Evolutionary conservation across 2,113 vertebrate species (phyloP), one percentile per base, ranked within the genome.

Genomic region (Platysteira castanea): DNA sequence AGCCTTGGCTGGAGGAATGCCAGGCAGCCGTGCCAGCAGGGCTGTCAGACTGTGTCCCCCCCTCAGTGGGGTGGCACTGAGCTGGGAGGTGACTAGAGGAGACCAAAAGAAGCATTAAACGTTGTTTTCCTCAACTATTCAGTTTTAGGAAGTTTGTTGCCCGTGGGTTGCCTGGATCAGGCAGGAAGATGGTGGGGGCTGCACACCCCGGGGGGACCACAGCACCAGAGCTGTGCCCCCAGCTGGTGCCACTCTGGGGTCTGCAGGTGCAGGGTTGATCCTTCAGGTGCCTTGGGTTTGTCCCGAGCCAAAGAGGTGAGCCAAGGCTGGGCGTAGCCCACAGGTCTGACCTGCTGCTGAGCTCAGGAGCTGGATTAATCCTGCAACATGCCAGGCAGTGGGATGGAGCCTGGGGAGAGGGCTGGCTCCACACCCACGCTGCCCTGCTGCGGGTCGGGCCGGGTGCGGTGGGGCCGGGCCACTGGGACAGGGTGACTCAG

Each of bases 231-330:
- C 47, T 69, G 11, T 12, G 37, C 10, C 30, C 47, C 19, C 3
- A 1, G 0, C 11, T 1, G 10, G 3, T 63, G 35, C 53, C 3
- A 2, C 9, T 1, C 11, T 5, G 6, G 24, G 68, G 2, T 57
- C 64, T 1, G 2, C 1, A 4, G 10, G 24, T 47, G 41, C 10
- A 68, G 53, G 13, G 31, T 16, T 84, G 37, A 26, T 49, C 84
- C 24, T 37, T 73, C 7, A 5, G 56, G 47, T 53, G 26, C 21
- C 2, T 4, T 14, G 80, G 73, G 28, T 47, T 95, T 61, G 68
- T 64, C 81, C 37, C 0, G 0, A 53, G 77, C 30, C 33, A 24
- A 49, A 53, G 81, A 74, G 81, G 60, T 79, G 76, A 52, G 56
- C 27, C 1, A 5, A 41, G 54, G 50, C 60, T 69, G 90, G 63